phyloP scores from a whole-genome alignment of 2,113 vertebrate genomes.

The Daboia siamensis region DNA sequence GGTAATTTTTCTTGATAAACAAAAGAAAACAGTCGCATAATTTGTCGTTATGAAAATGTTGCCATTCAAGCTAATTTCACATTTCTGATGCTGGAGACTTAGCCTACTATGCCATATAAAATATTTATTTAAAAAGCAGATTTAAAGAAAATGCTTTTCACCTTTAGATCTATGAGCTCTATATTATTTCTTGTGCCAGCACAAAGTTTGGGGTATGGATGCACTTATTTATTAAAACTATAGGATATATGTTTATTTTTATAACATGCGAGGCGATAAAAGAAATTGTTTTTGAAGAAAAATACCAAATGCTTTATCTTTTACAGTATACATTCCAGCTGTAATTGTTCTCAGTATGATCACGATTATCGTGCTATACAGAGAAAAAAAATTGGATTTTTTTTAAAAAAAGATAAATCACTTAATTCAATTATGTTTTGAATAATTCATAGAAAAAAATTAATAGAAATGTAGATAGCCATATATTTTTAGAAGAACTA shows the following conservation, averaged over 20 bases:
- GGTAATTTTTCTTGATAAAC: conserved; percentile 52
- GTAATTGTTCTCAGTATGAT: conserved; percentile 44
- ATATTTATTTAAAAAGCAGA: conserved; percentile 43
- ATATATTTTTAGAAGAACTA: conserved; percentile 51
- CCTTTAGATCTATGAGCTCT: conserved; percentile 39
- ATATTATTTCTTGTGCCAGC: conserved; percentile 57
- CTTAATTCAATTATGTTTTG: conserved; percentile 46
- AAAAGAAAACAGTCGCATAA: conserved; percentile 41
- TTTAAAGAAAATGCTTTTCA: conserved; percentile 49
- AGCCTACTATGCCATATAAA: conserved; percentile 36
- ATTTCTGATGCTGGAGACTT: conserved; percentile 37
- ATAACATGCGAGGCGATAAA: conserved; percentile 35
- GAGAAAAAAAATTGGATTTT: conserved; percentile 55
- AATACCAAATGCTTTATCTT: conserved; percentile 44
- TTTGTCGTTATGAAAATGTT: conserved; percentile 56
- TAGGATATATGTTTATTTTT: conserved; percentile 66
- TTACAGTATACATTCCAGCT: conserved; percentile 67
- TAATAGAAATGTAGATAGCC: conserved; percentile 46
- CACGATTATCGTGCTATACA: conserved; percentile 47
- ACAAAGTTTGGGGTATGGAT: conserved; percentile 58
- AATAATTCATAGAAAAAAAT: conserved; percentile 63
- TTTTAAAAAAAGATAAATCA: neutral
- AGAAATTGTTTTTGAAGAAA: conserved; percentile 46
- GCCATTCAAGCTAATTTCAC: conserved; percentile 45
- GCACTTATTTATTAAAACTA: conserved; percentile 67